Base-by-base conservation (phyloP, 2,888 invertebrate genomes). In the Auanema sp. region DNA sequence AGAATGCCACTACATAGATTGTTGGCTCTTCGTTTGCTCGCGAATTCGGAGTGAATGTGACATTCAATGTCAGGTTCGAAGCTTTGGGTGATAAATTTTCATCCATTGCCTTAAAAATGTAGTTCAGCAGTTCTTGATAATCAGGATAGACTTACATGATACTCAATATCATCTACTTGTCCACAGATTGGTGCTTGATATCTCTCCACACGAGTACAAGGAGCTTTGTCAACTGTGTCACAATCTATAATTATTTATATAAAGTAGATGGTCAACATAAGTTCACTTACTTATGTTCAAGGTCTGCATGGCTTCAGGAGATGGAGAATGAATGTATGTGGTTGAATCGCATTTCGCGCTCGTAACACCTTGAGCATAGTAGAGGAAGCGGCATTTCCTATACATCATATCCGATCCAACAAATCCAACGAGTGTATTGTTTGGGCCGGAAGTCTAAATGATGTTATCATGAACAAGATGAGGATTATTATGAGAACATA, bases 361-460 rank as follows among this genome's bases (percentile, higher is more conserved):
- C 12, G 44, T 49, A 1, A 71, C 64, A 14, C 65, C 64, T 58
- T 74, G 64, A 42, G 74, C 60, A 41, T 72, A 72, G 60, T 75
- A 80, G 6, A 77, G 65, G 64, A 75, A 77, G 18, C 67, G 65
- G 62, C 80, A 80, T 33, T 69, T 66, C 23, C 76, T 70, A 23
- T 79, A 76, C 78, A 80, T 80, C 67, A 77, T 64, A 55, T 79
- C 79, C 4, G 79, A 71, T 2, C 76, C 76, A 16, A 76, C 54
- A 25, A 65, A 49, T 1, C 71, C 68, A 23, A 69, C 66, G 10
- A 79, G 52, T 0, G 68, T 69, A 43, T 60, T 67, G 12, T 65
- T 52, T 16, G 51, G 14, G 12, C 69, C 69, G 25, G 60, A 65
- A 14, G 50, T 59, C 60, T 53, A 53, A 43, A 47, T 41, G 62